A percentile compares a stretch with the other conserved stretches of the same genome.
Evolutionary conservation across 2,797 vertebrate genomes (phyloP).

Genomic region (Sebastes paucispinis): DNA sequence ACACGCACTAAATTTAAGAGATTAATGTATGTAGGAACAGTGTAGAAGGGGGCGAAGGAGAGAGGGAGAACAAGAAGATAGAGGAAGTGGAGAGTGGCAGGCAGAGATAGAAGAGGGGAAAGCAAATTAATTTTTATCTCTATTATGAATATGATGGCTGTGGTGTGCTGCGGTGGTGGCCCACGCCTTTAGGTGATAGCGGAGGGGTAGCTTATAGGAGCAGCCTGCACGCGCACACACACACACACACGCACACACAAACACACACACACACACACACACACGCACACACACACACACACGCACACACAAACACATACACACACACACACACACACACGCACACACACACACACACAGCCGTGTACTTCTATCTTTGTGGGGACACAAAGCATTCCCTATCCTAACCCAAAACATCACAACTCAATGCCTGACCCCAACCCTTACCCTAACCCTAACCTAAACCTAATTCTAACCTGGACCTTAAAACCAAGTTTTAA

Average conservation of each 20-base stretch:
- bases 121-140: slow-evolving; percentile 66
- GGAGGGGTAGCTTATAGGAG: slow-evolving; percentile 11
- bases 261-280: background rate
- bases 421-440: too few species aligned
- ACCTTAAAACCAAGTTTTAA: too few species aligned
- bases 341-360: too few species aligned
- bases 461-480: too few species aligned
- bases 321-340: background rate
- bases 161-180: slow-evolving; percentile 33
- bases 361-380: too few species aligned
- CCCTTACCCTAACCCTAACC: too few species aligned
- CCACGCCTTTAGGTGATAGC: slow-evolving; percentile 31
- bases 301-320: too few species aligned
- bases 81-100: slow-evolving; percentile 40
- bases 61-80: slow-evolving; percentile 12
- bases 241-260: background rate
- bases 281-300: background rate
- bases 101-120: slow-evolving; percentile 40
- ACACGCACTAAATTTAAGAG: background rate
- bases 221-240: background rate
- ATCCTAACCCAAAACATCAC: too few species aligned
- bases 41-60: background rate
- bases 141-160: slow-evolving; percentile 57
- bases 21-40: slow-evolving; percentile 30
- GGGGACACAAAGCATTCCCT: too few species aligned